phyloP scores from a whole-genome alignment of 2,888 invertebrate genomes.

The Cistogaster globosa region DNA sequence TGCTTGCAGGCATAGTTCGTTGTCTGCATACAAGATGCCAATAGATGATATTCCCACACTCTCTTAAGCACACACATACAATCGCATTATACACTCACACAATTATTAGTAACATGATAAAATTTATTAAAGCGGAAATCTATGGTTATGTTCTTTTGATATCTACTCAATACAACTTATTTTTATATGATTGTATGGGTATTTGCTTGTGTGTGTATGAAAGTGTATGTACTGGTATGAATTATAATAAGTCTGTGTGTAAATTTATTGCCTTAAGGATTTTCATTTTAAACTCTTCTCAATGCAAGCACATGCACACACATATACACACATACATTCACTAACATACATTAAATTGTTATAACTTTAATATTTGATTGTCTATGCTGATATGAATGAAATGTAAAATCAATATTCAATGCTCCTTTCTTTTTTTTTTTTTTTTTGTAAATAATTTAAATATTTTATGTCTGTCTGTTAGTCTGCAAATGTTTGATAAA shows the following conservation, averaged over 20 bases:
- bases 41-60: slow-evolving; percentile 15
- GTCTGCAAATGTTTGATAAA: background rate
- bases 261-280: slow-evolving; percentile 59
- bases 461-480: background rate
- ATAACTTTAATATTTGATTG: slow-evolving; percentile 32
- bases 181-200: background rate
- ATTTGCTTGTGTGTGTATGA: background rate
- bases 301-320: background rate
- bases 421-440: no score
- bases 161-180: slow-evolving; percentile 33
- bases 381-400: slow-evolving; percentile 35
- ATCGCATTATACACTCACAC: slow-evolving; percentile 19
- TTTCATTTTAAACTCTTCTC: slow-evolving; percentile 42
- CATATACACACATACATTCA: background rate
- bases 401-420: slow-evolving; percentile 31
- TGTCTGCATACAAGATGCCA: slow-evolving; percentile 66
- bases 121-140: slow-evolving; percentile 62
- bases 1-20: slow-evolving; percentile 54
- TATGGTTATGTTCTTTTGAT: slow-evolving; percentile 56
- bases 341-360: background rate
- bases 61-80: slow-evolving; percentile 2
- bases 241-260: slow-evolving; percentile 48
- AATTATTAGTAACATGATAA: slow-evolving; percentile 34
- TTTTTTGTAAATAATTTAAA: slow-evolving; percentile 16
- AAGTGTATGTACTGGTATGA: background rate